phyloP scores from a whole-genome alignment of 2,797 vertebrate genomes.

The Acipenser oxyrinchus region DNA sequence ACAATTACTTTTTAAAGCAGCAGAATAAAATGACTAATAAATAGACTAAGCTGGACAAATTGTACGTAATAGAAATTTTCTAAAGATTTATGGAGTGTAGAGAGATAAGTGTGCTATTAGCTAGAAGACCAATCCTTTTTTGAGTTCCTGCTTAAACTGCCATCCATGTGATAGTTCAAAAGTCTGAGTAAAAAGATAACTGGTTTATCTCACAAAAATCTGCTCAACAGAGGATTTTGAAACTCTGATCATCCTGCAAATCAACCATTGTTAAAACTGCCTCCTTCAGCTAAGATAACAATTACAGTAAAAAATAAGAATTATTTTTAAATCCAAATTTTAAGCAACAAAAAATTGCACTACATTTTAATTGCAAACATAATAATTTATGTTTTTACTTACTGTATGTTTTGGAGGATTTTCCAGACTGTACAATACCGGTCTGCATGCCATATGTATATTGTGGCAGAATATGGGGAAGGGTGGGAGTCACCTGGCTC shows the following conservation, averaged over 20 bases:
- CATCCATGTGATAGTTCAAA: constrained; percentile 68
- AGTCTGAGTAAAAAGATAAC: constrained; percentile 47
- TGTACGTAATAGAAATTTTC: constrained; percentile 80
- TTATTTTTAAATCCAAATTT: neutral
- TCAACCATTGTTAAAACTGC: constrained; percentile 60
- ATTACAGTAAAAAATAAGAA: neutral
- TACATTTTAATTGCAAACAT: too few relatives aligned
- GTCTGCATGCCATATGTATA: too few relatives aligned
- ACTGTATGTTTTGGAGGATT: too few relatives aligned
- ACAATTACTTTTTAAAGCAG: constrained; percentile 77
- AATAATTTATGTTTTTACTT: too few relatives aligned
- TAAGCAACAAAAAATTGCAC: too few relatives aligned
- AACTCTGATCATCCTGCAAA: constrained; percentile 53
- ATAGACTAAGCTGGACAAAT: constrained; percentile 78
- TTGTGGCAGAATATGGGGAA: too few relatives aligned
- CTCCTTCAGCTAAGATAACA: constrained; percentile 58
- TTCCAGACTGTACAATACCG: too few relatives aligned
- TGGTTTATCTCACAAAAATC: constrained; percentile 65
- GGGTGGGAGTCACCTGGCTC: too few relatives aligned
- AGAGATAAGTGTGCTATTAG: constrained; percentile 79
- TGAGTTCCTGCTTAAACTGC: constrained; percentile 68
- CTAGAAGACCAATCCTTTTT: constrained; percentile 65
- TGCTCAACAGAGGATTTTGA: constrained; percentile 59
- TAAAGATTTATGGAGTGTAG: constrained; percentile 71
- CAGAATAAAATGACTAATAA: constrained; percentile 78